Evolutionary conservation across 2,797 vertebrate species (phyloP).

Genomic region (Gymnodraco acuticeps): DNA sequence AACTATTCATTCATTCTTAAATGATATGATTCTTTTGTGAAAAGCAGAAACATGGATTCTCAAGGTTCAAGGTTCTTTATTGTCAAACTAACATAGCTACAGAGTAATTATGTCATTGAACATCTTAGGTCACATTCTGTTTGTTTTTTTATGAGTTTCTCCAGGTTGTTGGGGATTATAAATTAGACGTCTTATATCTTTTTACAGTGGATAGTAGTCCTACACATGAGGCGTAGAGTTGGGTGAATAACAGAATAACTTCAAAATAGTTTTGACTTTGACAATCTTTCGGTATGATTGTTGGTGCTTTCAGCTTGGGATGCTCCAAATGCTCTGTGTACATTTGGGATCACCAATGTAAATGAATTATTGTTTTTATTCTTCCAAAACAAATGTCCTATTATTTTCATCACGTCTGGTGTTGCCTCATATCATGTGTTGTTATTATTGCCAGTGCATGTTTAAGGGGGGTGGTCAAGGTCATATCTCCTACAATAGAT

Average conservation of each 20-base stretch:
- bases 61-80: too few species aligned
- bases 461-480: slow-evolving; percentile 36
- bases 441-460: slow-evolving; percentile 24
- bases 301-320: not conserved
- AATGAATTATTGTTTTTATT: not conserved
- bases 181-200: not conserved
- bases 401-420: not conserved
- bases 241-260: not conserved
- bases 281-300: not conserved
- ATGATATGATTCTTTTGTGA: not conserved
- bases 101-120: too few species aligned
- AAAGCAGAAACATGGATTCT: not conserved
- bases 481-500: slow-evolving; percentile 30
- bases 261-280: not conserved
- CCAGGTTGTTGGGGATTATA: not conserved
- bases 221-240: not conserved
- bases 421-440: not conserved
- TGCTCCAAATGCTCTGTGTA: not conserved
- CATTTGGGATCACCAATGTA: not conserved
- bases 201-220: not conserved
- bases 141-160: too few species aligned
- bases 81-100: too few species aligned
- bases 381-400: not conserved
- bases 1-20: not conserved
- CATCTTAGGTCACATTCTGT: too few species aligned